Evolutionary conservation across 2,888 invertebrate genomes (phyloP).

Genomic region (Pemphredon lugubris): DNA sequence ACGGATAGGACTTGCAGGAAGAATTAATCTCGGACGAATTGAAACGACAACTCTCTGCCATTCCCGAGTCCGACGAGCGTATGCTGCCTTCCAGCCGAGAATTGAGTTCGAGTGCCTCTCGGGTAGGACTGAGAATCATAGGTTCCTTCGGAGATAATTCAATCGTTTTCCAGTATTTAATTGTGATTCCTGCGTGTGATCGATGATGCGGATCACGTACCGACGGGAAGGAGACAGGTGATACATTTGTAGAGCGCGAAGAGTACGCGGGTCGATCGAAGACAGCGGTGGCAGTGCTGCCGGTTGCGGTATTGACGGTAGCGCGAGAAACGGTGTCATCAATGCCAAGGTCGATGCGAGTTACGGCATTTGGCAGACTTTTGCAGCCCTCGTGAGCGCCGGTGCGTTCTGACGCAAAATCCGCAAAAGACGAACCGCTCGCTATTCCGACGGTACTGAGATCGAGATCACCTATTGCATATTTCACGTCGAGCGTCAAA

Average conservation of each 20-base stretch:
- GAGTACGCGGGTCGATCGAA: not conserved
- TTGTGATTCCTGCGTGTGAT: slow-evolving; percentile 34
- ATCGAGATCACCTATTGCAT: slow-evolving; percentile 68
- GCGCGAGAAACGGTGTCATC: slow-evolving; percentile 35
- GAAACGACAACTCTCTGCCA: slow-evolving; percentile 89
- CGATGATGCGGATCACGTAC: slow-evolving; percentile 6
- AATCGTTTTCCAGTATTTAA: slow-evolving; percentile 58
- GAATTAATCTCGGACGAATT: slow-evolving; percentile 74
- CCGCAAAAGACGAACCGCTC: slow-evolving; percentile 57
- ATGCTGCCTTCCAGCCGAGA: slow-evolving; percentile 59
- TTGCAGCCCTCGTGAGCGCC: slow-evolving; percentile 62
- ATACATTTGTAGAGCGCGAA: too few relatives aligned
- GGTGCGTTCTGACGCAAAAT: slow-evolving; percentile 43
- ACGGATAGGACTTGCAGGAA: slow-evolving; percentile 68
- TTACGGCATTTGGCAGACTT: slow-evolving; percentile 64
- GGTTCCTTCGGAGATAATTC: slow-evolving; percentile 31
- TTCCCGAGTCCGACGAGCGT: slow-evolving; percentile 89
- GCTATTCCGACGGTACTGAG: slow-evolving; percentile 50
- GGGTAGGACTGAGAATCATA: not conserved
- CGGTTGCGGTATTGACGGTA: not conserved
- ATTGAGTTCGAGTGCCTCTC: not conserved
- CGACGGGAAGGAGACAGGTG: too few relatives aligned
- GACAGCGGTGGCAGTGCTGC: not conserved
- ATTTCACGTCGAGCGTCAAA: slow-evolving; percentile 76
- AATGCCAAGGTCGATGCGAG: not conserved